Evolutionary conservation across 2,888 invertebrate genomes (phyloP), one percentile per base, ranked within the genome.

Genomic region (Andrena praecox): DNA sequence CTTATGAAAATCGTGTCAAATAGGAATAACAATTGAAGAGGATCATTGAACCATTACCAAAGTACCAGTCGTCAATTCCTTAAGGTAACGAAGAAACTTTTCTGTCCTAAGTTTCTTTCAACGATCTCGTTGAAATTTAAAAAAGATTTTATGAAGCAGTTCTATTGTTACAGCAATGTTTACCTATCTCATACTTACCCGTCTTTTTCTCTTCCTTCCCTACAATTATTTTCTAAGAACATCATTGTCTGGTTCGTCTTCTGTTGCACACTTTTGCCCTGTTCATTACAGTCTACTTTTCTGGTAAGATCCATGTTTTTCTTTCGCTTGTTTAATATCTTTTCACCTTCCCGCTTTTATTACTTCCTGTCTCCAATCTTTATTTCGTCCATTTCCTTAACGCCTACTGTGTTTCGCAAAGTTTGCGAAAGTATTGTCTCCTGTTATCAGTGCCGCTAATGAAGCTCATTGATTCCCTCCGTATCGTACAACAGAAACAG

Each of bases 131-230:
- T 35, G 52, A 66, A 54, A 82, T 63, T 67, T 83, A 70, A 78
- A 82, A 20, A 31, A 82, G 63, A 85, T 87, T 81, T 78, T 85
- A 85, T 85, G 79, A 85, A 85, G 78, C 81, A 42, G 42, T 42
- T 42, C 12, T 64, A 81, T 56, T 81, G 84, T 85, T 85, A 85
- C 69, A 62, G 50, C 68, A 74, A 82, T 73, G 63, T 66, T 77
- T 60, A 33, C 67, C 50, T 54, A 20, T 20, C 48, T 29, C 27
- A 1, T 31, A 1, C 12, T 16, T 50, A 3, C 16, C 48, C 27
- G 6, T 5, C 7, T 2, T 20, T n/a, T 7, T 10, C 5, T 27
- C 7, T 27, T 60, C 62, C 50, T 48, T 54, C 48, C 12, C 12
- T 8, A 24, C 33, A 48, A 24, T 73, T 6, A 52, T 10, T 64